Evolutionary conservation across 2,797 vertebrate genomes (phyloP).

Genomic region (Gila robusta): DNA sequence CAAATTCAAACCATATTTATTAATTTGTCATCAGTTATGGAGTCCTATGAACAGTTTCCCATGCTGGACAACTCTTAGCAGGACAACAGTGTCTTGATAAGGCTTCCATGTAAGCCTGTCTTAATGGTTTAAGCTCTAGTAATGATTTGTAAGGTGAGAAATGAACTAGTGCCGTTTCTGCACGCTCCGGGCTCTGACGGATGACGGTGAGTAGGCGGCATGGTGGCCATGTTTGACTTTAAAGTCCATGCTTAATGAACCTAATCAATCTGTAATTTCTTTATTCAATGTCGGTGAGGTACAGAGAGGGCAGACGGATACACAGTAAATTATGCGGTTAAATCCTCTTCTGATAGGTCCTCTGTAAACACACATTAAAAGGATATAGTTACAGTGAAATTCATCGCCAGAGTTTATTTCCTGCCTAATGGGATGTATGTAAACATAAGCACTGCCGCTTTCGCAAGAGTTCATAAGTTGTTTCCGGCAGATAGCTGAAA

Average conservation of each 20-base stretch:
- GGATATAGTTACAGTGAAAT: slow-evolving; percentile 52
- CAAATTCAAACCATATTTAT: slow-evolving; percentile 8
- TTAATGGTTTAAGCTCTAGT: slow-evolving; percentile 77
- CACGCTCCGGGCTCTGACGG: slow-evolving; percentile 46
- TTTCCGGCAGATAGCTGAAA: slow-evolving; percentile 31
- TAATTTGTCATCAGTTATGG: not conserved
- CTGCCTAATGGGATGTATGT: slow-evolving; percentile 54
- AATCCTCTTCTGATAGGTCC: slow-evolving; percentile 61
- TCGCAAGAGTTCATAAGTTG: slow-evolving; percentile 14
- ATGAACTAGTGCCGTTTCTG: slow-evolving; percentile 65
- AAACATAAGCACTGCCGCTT: slow-evolving; percentile 49
- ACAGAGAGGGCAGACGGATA: slow-evolving; percentile 54
- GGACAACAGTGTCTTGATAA: slow-evolving; percentile 54
- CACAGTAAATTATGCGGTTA: slow-evolving; percentile 61
- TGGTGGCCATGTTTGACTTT: slow-evolving; percentile 53
- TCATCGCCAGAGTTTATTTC: slow-evolving; percentile 49
- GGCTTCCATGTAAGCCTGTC: slow-evolving; percentile 57
- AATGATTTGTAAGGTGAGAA: slow-evolving; percentile 83
- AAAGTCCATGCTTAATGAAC: slow-evolving; percentile 71
- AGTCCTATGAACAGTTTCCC: not conserved
- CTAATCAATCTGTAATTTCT: slow-evolving; percentile 62
- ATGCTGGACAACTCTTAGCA: not conserved
- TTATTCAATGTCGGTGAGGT: slow-evolving; percentile 52
- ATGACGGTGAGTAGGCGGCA: slow-evolving; percentile 51
- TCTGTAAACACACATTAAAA: slow-evolving; percentile 63